Percentiles rank a stretch among this genome's conserved stretches.
These are phyloP conservation scores for Orthonyx spaldingii DNA, from an alignment of 2,113 vertebrate genomes.

Conservation along the genomic window DNA sequence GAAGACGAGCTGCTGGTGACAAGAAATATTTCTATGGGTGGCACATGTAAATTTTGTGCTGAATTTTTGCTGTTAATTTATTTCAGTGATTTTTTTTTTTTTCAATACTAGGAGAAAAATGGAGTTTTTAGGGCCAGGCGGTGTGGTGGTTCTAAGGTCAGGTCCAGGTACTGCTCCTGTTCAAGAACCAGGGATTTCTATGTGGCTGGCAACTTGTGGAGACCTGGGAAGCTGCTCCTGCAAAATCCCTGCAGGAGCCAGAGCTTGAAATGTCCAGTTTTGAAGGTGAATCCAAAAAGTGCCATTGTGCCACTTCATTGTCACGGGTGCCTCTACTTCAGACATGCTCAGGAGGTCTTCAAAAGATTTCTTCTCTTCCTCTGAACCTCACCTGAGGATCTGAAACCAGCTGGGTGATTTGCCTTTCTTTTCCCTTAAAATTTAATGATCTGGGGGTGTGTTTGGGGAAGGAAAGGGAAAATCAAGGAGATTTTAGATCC, in stretches of 20 bases:
- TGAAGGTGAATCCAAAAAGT: background rate
- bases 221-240: background rate
- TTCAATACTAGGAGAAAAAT: background rate
- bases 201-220: background rate
- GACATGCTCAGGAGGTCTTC: background rate
- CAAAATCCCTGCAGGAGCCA: background rate
- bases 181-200: background rate
- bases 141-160: background rate
- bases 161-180: background rate
- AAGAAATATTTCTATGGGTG: background rate
- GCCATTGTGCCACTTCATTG: rapidly evolving
- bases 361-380: background rate
- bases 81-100: background rate
- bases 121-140: background rate
- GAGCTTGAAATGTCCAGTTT: background rate
- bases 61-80: background rate
- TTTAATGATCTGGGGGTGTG: background rate
- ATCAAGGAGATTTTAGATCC: background rate
- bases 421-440: background rate
- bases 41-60: background rate
- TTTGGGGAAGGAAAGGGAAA: background rate
- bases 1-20: background rate
- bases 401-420: background rate
- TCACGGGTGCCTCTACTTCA: background rate
- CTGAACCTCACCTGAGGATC: background rate